Base-by-base conservation (phyloP, 2,797 vertebrate genomes). In the Chelon labrosus region DNA sequence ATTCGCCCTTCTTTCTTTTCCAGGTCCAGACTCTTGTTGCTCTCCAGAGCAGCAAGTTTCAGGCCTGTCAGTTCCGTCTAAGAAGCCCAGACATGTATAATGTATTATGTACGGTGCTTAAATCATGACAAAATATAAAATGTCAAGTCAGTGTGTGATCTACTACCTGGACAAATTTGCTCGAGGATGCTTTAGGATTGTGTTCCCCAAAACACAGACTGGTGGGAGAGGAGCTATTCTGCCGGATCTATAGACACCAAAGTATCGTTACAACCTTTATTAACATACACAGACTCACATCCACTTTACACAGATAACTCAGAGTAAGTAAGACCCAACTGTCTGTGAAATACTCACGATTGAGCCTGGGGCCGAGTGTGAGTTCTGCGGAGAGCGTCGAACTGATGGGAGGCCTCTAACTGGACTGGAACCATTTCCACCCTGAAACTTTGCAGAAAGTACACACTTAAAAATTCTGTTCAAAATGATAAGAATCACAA, bases 1-100 rank as follows among this genome's bases (percentile, higher is more conserved):
- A 99, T 99, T 84, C 98, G 95, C 71, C 98, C 98, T 92, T 99
- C 98, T 86, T 99, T 99, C 91, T 99, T 99, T 92, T 99, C 98
- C 94, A 99, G 93, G 91, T 99, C 98, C 90, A 98, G 95, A 93
- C 97, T 98, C 95, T 99, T 99, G 96, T 98, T 99, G 96, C 95
- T 99, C 95, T 99, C 98, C 90, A 99, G 95, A 80, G 97, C 97
- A 88, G 97, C 97, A 62, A 99, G 95, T 92, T 99, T 99, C 89
- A 97, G 91, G 88, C 97, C 97, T 14, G 98, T 99, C 87, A 99
- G 93, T 92, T 99, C 98, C 77, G 98, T 99, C 98, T 99, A 87
- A 38, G 88, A 80, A 46, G 86, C 13, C 19, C 47, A 47, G 11
- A 68, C 0, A 56, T 17, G 65, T 35, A 12, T 7, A 16, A 17